phyloP scores from a whole-genome alignment of 2,888 invertebrate genomes.

The Eristalinus aeneus region DNA sequence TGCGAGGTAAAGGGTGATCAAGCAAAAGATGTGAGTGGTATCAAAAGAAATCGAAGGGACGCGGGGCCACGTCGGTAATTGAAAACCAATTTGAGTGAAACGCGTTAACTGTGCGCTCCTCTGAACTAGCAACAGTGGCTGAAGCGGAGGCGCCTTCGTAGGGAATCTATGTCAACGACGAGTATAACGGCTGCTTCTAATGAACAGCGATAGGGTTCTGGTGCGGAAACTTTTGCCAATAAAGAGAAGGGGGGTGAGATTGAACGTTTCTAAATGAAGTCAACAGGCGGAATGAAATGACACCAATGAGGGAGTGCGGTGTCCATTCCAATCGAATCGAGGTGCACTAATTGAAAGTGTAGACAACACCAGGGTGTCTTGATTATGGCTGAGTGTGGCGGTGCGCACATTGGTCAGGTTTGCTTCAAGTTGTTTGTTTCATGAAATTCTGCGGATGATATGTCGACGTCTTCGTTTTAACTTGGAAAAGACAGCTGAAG shows the following conservation, averaged over 20 bases:
- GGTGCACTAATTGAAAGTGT: too few relatives aligned
- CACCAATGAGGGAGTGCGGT: not conserved
- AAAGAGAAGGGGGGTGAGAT: not conserved
- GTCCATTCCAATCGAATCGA: too few relatives aligned
- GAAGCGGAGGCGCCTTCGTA: not conserved
- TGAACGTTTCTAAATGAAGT: not conserved
- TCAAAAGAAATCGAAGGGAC: not conserved
- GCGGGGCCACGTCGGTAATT: slow-evolving; percentile 41
- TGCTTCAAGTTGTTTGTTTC: too few relatives aligned
- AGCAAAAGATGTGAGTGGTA: slow-evolving; percentile 41
- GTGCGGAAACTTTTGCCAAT: not conserved
- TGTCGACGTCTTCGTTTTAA: too few relatives aligned
- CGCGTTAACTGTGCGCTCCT: slow-evolving; percentile 47
- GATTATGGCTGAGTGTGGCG: too few relatives aligned
- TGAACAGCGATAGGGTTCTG: not conserved
- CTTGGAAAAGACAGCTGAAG: too few relatives aligned
- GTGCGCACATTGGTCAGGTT: too few relatives aligned
- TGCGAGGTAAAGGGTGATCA: slow-evolving; percentile 31
- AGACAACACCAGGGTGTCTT: too few relatives aligned
- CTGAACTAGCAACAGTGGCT: slow-evolving; percentile 1
- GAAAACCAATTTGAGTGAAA: slow-evolving; percentile 64
- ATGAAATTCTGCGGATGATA: too few relatives aligned
- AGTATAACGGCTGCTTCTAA: not conserved
- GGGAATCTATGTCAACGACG: not conserved
- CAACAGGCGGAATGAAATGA: not conserved